These are phyloP conservation scores for Plectropomus leopardus DNA, from an alignment of 2,113 vertebrate genomes.

Conservation along the genomic window DNA sequence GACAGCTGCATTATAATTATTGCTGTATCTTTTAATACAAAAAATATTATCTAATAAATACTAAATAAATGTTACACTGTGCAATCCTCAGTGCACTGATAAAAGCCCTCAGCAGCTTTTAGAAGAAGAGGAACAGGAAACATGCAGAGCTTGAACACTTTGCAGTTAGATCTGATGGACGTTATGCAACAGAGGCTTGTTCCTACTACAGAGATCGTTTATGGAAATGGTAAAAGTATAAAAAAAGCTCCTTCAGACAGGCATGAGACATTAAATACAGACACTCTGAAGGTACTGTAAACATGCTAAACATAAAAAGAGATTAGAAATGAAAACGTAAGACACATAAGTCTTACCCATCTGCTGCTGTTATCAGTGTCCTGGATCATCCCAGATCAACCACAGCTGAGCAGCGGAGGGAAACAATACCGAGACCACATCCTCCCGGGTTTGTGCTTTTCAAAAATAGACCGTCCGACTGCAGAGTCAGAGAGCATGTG, in stretches of 20 bases:
- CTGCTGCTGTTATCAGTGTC: conserved; percentile 22
- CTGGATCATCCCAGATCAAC: conserved; percentile 21
- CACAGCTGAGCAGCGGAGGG: conserved; percentile 17
- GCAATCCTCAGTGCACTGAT: background rate
- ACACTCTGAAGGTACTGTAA: background rate
- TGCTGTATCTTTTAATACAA: background rate
- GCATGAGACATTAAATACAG: background rate
- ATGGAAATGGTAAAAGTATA: background rate
- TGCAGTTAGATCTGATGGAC: conserved; percentile 34
- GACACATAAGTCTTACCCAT: conserved; percentile 37
- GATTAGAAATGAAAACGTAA: background rate
- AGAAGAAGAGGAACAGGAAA: conserved; percentile 71
- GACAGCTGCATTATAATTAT: background rate
- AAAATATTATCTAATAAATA: background rate
- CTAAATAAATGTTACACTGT: background rate
- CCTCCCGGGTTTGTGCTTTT: conserved; percentile 50
- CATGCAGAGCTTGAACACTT: conserved; percentile 33
- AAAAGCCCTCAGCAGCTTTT: background rate
- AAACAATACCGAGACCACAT: conserved; percentile 64
- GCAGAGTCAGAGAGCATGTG: conserved; percentile 21
- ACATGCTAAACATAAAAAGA: background rate
- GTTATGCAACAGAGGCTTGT: background rate
- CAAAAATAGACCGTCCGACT: conserved; percentile 45
- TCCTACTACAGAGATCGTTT: background rate
- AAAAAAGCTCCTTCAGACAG: background rate